These are phyloP conservation scores for Amazona finschi DNA, from an alignment of 2,797 vertebrate species.

Conservation along the genomic window DNA sequence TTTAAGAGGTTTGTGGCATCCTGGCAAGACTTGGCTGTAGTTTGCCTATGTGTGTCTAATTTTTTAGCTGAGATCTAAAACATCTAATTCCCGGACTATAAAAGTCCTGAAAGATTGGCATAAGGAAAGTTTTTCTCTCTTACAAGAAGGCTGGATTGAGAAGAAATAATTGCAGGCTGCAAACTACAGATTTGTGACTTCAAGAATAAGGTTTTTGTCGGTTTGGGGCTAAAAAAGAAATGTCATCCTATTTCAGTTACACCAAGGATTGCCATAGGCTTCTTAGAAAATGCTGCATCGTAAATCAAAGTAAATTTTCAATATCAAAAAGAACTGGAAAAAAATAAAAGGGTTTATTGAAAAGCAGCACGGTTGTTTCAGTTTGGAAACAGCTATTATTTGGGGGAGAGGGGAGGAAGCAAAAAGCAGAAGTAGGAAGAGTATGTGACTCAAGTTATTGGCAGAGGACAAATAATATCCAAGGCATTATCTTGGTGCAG, in stretches of 20 bases:
- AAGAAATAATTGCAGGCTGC: neutral
- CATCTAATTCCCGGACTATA: neutral
- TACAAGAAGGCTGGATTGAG: neutral
- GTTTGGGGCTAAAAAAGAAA: neutral
- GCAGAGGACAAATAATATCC: neutral
- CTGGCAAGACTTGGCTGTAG: neutral
- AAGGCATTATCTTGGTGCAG: neutral
- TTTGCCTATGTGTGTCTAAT: neutral
- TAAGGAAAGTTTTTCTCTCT: neutral
- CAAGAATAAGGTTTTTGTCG: neutral
- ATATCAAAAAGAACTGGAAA: neutral
- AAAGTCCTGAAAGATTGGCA: neutral
- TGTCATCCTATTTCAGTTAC: neutral
- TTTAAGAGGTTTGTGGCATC: constrained; percentile 10
- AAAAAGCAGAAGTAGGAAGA: neutral
- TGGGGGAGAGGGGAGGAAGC: neutral
- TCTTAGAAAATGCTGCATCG: neutral
- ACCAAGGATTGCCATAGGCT: neutral
- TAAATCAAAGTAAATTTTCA: neutral
- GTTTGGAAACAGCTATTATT: neutral
- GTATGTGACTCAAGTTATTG: neutral
- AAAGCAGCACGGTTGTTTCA: neutral
- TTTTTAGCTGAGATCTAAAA: neutral
- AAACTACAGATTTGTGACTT: rapidly evolving
- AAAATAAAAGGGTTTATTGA: neutral